phyloP scores from a whole-genome alignment of 2,113 vertebrate species.

The Chaetorhynchus papuensis region DNA sequence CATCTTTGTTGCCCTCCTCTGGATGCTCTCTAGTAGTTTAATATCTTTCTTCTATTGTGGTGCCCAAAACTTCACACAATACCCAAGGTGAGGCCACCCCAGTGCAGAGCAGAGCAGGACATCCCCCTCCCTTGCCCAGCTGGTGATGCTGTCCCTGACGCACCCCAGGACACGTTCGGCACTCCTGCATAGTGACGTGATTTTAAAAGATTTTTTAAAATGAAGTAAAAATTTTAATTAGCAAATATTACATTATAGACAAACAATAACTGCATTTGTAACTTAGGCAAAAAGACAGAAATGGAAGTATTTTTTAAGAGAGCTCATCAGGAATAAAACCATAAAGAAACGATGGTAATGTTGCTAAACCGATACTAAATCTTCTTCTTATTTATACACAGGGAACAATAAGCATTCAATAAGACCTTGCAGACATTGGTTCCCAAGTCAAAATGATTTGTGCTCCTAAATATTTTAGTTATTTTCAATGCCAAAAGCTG shows the following conservation, averaged over 20 bases:
- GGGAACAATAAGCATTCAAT: neutral
- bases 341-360: neutral
- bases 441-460: neutral
- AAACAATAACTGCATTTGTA: neutral
- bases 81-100: neutral
- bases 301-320: neutral
- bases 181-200: neutral
- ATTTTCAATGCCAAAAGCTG: neutral
- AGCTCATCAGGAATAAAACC: neutral
- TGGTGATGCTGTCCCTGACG: neutral
- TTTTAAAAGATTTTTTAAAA: neutral
- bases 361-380: neutral
- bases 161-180: accelerated
- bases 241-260: neutral
- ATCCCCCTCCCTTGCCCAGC: accelerated
- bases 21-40: neutral
- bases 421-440: neutral
- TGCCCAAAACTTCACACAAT: neutral
- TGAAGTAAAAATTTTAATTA: neutral
- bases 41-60: neutral
- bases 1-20: neutral
- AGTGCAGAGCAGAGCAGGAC: neutral
- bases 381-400: neutral
- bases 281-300: neutral
- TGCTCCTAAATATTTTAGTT: neutral